Conservation (phyloP, 2,797 vertebrate species). For the Cercopithecus petaurista region DNA sequence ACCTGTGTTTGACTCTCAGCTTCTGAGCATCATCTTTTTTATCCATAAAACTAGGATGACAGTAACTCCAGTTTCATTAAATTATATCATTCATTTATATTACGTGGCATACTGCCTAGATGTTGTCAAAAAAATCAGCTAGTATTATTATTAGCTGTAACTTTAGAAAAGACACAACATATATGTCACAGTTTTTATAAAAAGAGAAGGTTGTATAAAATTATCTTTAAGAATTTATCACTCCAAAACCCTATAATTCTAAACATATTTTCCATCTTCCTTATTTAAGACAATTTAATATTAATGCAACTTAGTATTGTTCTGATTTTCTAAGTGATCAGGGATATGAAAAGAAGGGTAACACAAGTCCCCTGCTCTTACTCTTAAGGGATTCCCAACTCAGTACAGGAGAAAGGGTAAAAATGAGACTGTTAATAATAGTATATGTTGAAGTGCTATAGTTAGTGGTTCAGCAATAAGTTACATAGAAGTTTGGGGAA, state of each 20-base stretch:
- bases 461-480: background rate
- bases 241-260: background rate
- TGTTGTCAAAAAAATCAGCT: background rate
- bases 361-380: background rate
- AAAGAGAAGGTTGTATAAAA: background rate
- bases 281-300: slow-evolving; percentile 26
- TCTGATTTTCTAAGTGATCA: background rate
- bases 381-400: background rate
- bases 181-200: background rate
- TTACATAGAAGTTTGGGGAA: background rate
- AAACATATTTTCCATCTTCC: background rate
- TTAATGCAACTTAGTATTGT: background rate
- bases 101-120: background rate
- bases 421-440: background rate
- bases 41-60: background rate
- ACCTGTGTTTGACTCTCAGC: background rate
- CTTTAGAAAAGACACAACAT: background rate
- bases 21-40: background rate
- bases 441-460: background rate
- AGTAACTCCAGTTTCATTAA: background rate
- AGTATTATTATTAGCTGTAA: background rate
- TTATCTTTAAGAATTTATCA: background rate
- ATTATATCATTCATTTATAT: background rate
- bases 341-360: background rate
- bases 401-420: background rate